Base-by-base conservation (phyloP, 1,140 invertebrate genomes). In the Meteorus sp. region DNA sequence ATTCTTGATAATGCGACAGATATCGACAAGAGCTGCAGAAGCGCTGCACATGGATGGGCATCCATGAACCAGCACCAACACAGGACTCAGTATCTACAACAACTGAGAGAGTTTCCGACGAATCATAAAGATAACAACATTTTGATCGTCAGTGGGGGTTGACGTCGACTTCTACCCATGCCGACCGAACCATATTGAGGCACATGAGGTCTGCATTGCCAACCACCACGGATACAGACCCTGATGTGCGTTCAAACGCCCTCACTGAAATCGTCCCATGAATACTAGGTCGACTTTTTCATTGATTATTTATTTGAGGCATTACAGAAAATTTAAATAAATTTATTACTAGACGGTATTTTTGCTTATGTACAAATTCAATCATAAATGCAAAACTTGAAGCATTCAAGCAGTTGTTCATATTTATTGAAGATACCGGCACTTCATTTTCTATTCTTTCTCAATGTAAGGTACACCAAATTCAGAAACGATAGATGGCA, bases 41-140 rank as follows among this genome's bases (percentile, higher is more conserved):
- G 56, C 83, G 86, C 8, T 73, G 88, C 17, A 86, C 87, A 4
- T 90, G 88, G 88, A 80, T 90, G 80, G 87, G 86, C 25, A 85
- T 88, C 22, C 83, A 81, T 0, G 86, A 88, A 53, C 66, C 73
- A 8, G 54, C 70, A 61, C 20, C 60, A 1, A 39, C 27, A 3
- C 58, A 27, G 3, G 73, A 77, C 55, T 68, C 60, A 5, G 48
- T 50, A 11, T 80, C 77, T 3, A 66, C 69, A 2, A 69, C 70
- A 0, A 79, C 77, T 0, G 77, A 80, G 45, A 79, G 69, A 59
- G 13, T 68, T 0, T 8, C 67, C 37, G 77, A 79, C 20, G 78
- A 80, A 31, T 60, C 74, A 25, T 80, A 75, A 68, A 51, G 56
- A n/a, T n/a, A n/a, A n/a, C n/a, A n/a, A n/a, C n/a, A n/a, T n/a